phyloP scores from a whole-genome alignment of 2,113 vertebrate genomes.

The Ailuropoda melanoleuca region DNA sequence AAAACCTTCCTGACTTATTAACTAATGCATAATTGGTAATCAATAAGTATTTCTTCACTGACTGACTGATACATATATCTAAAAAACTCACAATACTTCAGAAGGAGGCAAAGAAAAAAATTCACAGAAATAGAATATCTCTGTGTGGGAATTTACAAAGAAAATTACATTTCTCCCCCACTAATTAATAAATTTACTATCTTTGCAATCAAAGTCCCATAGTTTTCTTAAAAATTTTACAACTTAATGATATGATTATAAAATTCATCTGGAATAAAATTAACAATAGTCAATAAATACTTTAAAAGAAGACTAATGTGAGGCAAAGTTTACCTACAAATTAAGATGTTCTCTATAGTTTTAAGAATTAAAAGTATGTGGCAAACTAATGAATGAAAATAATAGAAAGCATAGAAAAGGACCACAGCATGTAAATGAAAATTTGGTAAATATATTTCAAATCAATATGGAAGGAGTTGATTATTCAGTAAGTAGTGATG shows the following conservation, averaged over 20 bases:
- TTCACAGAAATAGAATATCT: neutral
- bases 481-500: neutral
- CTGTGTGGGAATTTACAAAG: neutral
- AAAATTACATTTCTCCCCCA: neutral
- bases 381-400: neutral
- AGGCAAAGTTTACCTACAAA: slow-evolving; percentile 19
- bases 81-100: neutral
- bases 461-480: neutral
- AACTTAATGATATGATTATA: neutral
- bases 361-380: neutral
- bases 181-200: neutral
- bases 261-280: neutral
- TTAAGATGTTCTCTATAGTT: neutral
- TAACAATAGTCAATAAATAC: slow-evolving; percentile 7
- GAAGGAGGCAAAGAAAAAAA: neutral
- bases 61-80: neutral
- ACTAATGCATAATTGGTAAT: neutral
- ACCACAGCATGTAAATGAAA: neutral
- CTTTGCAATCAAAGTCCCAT: neutral
- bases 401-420: neutral
- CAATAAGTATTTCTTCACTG: neutral
- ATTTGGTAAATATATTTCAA: neutral
- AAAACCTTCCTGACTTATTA: neutral
- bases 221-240: neutral
- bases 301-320: neutral